Evolutionary conservation across 2,797 vertebrate genomes (phyloP).

Genomic region (Xenops minutus): DNA sequence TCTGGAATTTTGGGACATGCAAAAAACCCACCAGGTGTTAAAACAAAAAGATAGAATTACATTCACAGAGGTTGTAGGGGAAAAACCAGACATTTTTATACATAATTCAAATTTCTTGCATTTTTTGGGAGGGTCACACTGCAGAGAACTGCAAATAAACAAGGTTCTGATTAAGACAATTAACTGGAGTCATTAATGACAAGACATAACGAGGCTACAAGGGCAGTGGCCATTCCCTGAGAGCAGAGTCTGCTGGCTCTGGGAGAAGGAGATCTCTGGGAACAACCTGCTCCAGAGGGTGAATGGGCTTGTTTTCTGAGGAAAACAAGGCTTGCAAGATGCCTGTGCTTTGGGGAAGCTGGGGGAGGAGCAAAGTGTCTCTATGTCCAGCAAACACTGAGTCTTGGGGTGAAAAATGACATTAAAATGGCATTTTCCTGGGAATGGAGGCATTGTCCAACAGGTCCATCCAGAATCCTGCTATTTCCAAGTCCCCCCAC

Average conservation of each 20-base stretch:
- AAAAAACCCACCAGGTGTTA: not conserved
- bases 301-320: not conserved
- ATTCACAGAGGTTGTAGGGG: accelerated
- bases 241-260: not conserved
- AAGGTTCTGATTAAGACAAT: not conserved
- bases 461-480: not conserved
- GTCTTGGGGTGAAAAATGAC: accelerated
- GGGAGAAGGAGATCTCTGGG: not conserved
- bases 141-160: accelerated
- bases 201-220: not conserved
- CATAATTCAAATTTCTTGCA: not conserved
- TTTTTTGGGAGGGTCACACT: not conserved
- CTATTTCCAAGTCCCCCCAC: not conserved
- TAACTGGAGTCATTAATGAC: not conserved
- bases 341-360: accelerated
- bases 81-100: accelerated
- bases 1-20: not conserved
- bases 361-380: not conserved
- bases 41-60: not conserved
- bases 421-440: accelerated
- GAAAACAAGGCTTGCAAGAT: not conserved
- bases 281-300: accelerated
- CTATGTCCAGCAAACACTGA: not conserved
- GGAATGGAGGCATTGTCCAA: accelerated
- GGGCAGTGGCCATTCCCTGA: not conserved